Base-by-base conservation (phyloP, 2,888 invertebrate species). In the Agelastica alni region DNA sequence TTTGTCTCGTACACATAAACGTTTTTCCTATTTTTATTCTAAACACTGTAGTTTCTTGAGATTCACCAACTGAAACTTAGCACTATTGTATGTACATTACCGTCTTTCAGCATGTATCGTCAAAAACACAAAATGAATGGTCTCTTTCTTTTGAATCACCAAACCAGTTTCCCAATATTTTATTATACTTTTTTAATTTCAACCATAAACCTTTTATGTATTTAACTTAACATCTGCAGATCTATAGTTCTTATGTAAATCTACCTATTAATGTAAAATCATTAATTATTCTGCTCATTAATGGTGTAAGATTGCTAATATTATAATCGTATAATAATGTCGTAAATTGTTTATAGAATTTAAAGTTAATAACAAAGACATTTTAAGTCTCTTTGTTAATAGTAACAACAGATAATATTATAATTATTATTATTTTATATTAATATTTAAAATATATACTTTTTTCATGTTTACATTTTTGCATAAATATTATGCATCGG, bases 31-130 rank as follows among this genome's bases (percentile, higher is more conserved):
- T 53, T 44, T 52, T 39, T 55, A 34, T 57, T 46, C 43, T 47
- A 32, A 54, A 54, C 54, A 60, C 55, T 58, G 49, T 56, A 52
- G 51, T 45, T 49, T 47, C 18, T 53, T 39, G 16, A 32, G 41
- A 43, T 22, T 49, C 41, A 41, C 30, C 13, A 18, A 22, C 47
- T 47, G 26, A 37, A 31, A 22, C n/a, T 48, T 28, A 48, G 18
- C 39, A 39, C 28, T 28, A 39, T 34, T 32, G 26, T 48, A 10
- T 36, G 36, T 36, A 48, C 17, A 45, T 16, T 36, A 7, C 17
- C 12, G 10, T 20, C 12, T 6, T 16, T 20, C 12, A 37, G 37
- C 37, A 39, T 20, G 37, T 18, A 39, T n/a, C 6, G 31, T 9
- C 34, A 2, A 34, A 34, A 16, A 34, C 7, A 32, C 12, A 32